phyloP scores from a whole-genome alignment of 35 echinoderm and acorn worm genomes.

The Chiridota heheva region DNA sequence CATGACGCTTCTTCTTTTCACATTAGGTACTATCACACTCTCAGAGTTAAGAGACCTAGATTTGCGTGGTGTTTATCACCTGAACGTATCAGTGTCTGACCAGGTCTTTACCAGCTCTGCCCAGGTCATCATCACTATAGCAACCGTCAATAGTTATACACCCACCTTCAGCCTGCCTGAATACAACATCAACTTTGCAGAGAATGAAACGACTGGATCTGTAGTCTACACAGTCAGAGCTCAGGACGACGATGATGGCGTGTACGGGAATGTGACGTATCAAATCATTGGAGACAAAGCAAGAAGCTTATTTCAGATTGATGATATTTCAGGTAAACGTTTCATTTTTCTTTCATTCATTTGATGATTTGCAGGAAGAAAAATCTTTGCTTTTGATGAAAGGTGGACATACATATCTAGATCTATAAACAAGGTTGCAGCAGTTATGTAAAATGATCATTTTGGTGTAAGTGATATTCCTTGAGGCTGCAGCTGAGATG shows the following conservation, averaged over 20 bases:
- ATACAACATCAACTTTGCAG: constrained; percentile 72
- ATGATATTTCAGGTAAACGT: constrained; percentile 68
- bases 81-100: constrained; percentile 87
- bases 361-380: no score
- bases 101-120: constrained; percentile 92
- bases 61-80: constrained; percentile 52
- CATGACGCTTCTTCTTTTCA: no score
- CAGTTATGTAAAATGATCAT: no score
- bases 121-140: constrained; percentile 52
- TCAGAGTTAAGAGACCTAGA: constrained; percentile 70
- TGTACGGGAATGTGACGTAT: constrained; percentile 69
- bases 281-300: constrained; percentile 76
- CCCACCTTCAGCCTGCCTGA: constrained; percentile 71
- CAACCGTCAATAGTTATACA: constrained; percentile 68
- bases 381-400: no score
- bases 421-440: no score
- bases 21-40: constrained; percentile 85
- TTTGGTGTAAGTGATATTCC: no score
- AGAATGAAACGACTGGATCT: constrained; percentile 75
- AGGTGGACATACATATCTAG: no score
- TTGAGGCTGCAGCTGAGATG: no score
- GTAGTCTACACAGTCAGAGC: constrained; percentile 72
- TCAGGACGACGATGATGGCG: constrained; percentile 67
- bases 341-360: not conserved
- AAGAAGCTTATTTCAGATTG: constrained; percentile 70